Percentiles rank a stretch among this genome's conserved stretches.
Evolutionary conservation across 2,888 invertebrate species (phyloP).

Genomic region (Thera obeliscata): DNA sequence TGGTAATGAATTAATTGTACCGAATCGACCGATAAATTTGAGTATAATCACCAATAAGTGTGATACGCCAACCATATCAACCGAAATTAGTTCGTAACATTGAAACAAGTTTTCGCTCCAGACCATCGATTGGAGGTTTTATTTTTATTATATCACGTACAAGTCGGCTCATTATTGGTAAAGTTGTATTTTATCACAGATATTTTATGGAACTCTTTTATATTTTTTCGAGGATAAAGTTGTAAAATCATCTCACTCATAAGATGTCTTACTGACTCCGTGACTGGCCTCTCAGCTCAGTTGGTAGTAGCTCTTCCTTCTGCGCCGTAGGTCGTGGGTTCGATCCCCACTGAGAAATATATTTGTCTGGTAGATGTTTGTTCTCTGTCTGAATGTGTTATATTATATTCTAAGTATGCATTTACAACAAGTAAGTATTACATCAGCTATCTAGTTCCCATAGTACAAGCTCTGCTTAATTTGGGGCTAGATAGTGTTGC

Average conservation of each 20-base stretch:
- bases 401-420: background rate
- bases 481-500: too few relatives aligned
- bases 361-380: too few relatives aligned
- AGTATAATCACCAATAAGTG: slow-evolving; percentile 58
- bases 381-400: too few relatives aligned
- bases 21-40: slow-evolving; percentile 57
- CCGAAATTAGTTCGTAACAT: slow-evolving; percentile 58
- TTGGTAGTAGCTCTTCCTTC: too few relatives aligned
- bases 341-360: background rate
- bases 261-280: too few relatives aligned
- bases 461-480: too few relatives aligned
- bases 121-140: slow-evolving; percentile 28
- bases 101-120: slow-evolving; percentile 48
- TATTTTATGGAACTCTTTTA: slow-evolving; percentile 4
- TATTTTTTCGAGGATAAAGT: slow-evolving; percentile 6
- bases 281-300: too few relatives aligned
- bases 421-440: background rate
- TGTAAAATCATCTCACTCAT: slow-evolving; percentile 11
- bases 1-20: slow-evolving; percentile 58
- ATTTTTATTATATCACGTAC: slow-evolving; percentile 29
- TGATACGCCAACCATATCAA: slow-evolving; percentile 57
- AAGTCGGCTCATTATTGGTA: slow-evolving; percentile 18
- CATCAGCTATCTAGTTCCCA: too few relatives aligned
- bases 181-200: slow-evolving; percentile 21
- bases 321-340: background rate